phyloP scores from a whole-genome alignment of 2,888 invertebrate species.

The Idaea aversata region DNA sequence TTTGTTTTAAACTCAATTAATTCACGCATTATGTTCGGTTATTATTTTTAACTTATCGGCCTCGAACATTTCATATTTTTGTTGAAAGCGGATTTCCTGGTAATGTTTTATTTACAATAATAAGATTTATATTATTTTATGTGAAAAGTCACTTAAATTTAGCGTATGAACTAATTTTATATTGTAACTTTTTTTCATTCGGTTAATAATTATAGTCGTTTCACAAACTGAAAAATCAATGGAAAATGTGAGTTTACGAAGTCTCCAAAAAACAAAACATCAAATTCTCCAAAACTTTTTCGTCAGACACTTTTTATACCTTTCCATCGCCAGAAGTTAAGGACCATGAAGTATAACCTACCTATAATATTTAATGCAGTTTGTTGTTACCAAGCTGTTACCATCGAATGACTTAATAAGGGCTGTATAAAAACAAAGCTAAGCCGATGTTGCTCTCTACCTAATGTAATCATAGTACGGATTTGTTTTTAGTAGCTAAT shows the following conservation, averaged over 20 bases:
- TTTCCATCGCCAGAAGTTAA: slow-evolving; percentile 16
- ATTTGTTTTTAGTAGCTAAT: slow-evolving; percentile 55
- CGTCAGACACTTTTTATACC: not conserved
- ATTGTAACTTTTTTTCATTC: no score
- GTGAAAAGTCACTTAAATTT: no score
- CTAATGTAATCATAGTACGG: slow-evolving; percentile 49
- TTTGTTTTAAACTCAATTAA: slow-evolving; percentile 50
- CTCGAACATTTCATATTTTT: slow-evolving; percentile 35
- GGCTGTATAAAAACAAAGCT: slow-evolving; percentile 9
- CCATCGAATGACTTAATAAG: not conserved
- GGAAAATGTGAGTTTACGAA: no score
- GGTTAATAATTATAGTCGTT: no score
- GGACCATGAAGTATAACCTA: slow-evolving; percentile 36
- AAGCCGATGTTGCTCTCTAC: slow-evolving; percentile 25
- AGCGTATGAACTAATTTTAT: no score
- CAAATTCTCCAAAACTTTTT: not conserved
- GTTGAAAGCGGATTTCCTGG: not conserved
- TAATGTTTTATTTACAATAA: not conserved
- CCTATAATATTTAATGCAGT: slow-evolving; percentile 10
- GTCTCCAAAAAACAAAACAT: not conserved
- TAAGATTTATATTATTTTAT: not conserved
- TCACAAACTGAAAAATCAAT: no score
- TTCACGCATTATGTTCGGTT: slow-evolving; percentile 41
- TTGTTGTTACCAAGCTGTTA: not conserved
- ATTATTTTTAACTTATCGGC: slow-evolving; percentile 13